Evolutionary conservation across 1,140 invertebrate genomes (phyloP).

Genomic region (Drosophila teissieri): DNA sequence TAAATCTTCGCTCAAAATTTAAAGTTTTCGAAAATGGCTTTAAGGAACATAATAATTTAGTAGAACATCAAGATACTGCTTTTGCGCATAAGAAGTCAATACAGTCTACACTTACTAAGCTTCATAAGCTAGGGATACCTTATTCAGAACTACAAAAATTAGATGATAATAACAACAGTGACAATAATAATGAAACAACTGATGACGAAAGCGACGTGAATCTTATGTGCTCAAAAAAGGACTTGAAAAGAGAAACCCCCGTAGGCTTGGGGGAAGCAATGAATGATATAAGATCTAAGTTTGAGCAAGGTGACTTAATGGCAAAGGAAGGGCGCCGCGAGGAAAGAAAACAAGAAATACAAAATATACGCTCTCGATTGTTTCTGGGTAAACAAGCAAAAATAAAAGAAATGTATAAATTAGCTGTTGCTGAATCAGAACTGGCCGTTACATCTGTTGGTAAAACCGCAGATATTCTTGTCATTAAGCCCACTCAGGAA

Average conservation of each 20-base stretch:
- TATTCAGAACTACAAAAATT: conserved; percentile 85
- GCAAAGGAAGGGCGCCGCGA: conserved; percentile 89
- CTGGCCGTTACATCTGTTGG: conserved; percentile 87
- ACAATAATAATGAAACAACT: conserved; percentile 49
- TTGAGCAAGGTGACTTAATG: conserved; percentile 89
- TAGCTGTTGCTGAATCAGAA: conserved; percentile 93
- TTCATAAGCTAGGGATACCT: conserved; percentile 91
- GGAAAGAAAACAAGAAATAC: conserved; percentile 94
- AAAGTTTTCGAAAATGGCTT: conserved; percentile 91
- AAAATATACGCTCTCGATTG: conserved; percentile 91
- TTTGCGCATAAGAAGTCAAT: conserved; percentile 91
- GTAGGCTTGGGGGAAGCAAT: conserved; percentile 92
- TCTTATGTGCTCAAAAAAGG: conserved; percentile 81
- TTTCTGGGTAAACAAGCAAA: conserved; percentile 95
- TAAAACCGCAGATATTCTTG: conserved; percentile 87
- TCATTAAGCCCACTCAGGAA: conserved; percentile 88
- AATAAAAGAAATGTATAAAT: conserved; percentile 96
- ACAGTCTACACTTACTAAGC: conserved; percentile 91
- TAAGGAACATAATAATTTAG: conserved; percentile 10
- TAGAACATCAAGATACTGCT: conserved; percentile 1
- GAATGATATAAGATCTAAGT: conserved; percentile 92
- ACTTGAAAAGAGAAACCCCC: conserved; percentile 88
- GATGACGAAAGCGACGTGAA: conserved; percentile 73
- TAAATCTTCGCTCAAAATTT: conserved; percentile 94
- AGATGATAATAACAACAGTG: not conserved